Evolutionary conservation across 2,797 vertebrate species (phyloP).

Genomic region (Mionectes olivaceus): DNA sequence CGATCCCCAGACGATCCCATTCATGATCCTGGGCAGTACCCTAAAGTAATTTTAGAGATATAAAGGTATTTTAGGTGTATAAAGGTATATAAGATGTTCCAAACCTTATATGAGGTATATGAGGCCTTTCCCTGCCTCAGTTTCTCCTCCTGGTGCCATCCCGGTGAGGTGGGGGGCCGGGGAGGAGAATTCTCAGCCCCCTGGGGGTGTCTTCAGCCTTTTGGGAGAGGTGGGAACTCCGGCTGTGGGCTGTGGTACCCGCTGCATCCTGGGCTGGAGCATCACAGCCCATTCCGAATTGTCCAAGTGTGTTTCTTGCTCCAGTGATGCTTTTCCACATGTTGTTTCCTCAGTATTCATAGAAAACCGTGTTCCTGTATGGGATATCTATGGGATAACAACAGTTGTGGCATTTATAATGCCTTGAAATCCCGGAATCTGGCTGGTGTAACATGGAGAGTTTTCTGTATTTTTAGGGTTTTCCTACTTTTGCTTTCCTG

Average conservation of each 20-base stretch:
- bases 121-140: neutral
- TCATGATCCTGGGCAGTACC: neutral
- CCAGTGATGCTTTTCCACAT: neutral
- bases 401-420: neutral
- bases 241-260: neutral
- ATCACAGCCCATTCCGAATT: accelerated
- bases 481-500: neutral
- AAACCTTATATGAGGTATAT: too few relatives aligned
- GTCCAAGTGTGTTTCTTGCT: neutral
- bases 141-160: neutral
- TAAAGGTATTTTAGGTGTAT: neutral
- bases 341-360: accelerated
- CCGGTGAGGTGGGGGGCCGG: too few relatives aligned
- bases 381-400: neutral
- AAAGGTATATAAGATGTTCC: neutral
- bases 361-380: neutral
- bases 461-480: neutral
- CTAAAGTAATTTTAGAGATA: neutral
- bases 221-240: neutral
- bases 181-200: neutral
- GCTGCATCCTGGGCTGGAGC: neutral
- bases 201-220: neutral
- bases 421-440: neutral
- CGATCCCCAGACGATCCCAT: too few relatives aligned
- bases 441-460: accelerated